Base-by-base conservation (phyloP, 92 coral and sea anemone species). In the Epizoanthus ramosus region DNA sequence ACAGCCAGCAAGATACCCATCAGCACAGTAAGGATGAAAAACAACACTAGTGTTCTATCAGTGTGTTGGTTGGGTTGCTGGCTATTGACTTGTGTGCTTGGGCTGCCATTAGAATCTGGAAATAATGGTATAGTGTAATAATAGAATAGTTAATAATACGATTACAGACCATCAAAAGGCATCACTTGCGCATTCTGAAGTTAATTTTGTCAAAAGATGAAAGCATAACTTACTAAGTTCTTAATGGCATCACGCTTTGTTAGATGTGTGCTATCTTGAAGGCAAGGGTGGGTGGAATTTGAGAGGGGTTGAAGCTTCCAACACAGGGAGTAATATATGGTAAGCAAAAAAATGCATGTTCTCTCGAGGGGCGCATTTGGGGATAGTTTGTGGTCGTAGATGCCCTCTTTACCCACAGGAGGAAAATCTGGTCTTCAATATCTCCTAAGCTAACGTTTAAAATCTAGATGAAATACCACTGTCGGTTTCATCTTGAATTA, bases 1-100 rank as follows among this genome's bases (percentile, higher is more conserved):
- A 88, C 63, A 12, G 99, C 95, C 61, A 89, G 57, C 47, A 86
- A 70, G 35, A 94, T 39, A 6, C 90, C 91, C 50, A 91, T 37
- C 39, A 88, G 22, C 1, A 88, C 86, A 14, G 99, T 87, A 45
- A 92, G 63, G 8, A 94, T 33, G 22, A 97, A 92, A 83, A 92
- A 97, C 64, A 90, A 77, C 18, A 92, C 45, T 71, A 97, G 33
- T 7, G 93, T 92, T 59, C 68, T 84, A 68, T 91, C 90, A 25
- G 91, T 74, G 41, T 87, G 66, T 81, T 86, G 54, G 67, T 89
- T 79, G 52, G 84, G 12, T 61, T 77, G 19, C 43, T 61, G 71
- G 82, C 43, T 22, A 35, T 21, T 35, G 16, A 5, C 82, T 57
- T 3, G 22, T n/a, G 23, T n/a, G 17, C 12, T 21, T 12, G 82